Base-by-base conservation (phyloP, 2,888 invertebrate species). In the Volucella zonaria region DNA sequence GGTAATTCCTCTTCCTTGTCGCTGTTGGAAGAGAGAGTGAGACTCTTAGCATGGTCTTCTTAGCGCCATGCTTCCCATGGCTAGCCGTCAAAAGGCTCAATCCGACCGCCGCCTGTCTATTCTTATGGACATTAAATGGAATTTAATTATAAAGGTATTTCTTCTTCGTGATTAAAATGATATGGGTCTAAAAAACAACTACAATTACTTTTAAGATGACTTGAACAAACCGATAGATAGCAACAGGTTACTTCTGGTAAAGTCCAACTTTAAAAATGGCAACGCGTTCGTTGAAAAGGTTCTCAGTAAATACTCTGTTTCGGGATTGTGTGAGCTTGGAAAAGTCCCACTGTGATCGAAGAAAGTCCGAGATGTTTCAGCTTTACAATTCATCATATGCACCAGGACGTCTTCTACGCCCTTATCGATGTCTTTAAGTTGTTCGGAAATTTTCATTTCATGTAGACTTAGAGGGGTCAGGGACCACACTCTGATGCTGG, bases 241-340 rank as follows among this genome's bases (percentile, higher is more conserved):
- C 43, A 99, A 93, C 12, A 99, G 94, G 93, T 99, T 99, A 88
- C 98, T 94, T 87, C 99, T 93, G 0, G 98, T 98, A 90, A 99
- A 99, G 93, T 99, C 98, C 61, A 99, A 93, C 81, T 95, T 93
- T 78, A 98, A 93, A 51, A 99, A 94, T 0, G 98, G 96, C 0
- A 99, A 97, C 89, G 95, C 95, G 92, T 99, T 99, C 0, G 99
- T 99, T n/a, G 96, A 95, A 92, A 97, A 99, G 47, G 96, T 95
- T 59, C 96, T 94, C 82, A 99, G 91, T 81, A 98, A 93, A 89
- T 96, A 96, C 79, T 95, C 94, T 42, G 95, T 94, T 86, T 95
- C 94, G 61, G 95, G 94, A 92, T 96, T 95, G 89, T 96, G 94
- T 0, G 95, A n/a, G n/a, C n/a, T n/a, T n/a, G n/a, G n/a, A n/a